Evolutionary conservation across 2,888 invertebrate species (phyloP), one percentile per base, ranked within the genome.

Genomic region (Meiosimyza decipiens): DNA sequence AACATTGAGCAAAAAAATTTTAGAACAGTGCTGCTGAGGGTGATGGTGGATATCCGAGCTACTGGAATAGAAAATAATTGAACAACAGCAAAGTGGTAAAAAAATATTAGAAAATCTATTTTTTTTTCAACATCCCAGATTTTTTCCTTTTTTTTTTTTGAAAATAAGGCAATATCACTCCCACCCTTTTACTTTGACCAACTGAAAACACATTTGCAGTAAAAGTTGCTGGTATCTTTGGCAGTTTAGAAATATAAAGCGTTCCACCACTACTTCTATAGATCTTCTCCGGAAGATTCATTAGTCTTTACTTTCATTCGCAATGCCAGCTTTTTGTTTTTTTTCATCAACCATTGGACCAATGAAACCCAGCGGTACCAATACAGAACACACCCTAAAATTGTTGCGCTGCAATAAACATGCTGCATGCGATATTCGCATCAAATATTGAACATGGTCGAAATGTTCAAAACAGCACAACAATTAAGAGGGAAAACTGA

Each of bases 401-500:
- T 28, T 28, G 57, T 28, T 57, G 57, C 57, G 57, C 22, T 57
- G 57, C 57, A 57, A 57, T 57, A 28, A 57, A 57, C 57, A 57
- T 16, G 57, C 57, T 57, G 57, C 63, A 63, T 49, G 63, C 40
- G 18, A 63, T 47, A 16, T 15, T 15, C 40, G 54, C 12, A 18
- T 40, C 40, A 18, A 40, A 18, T 49, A 66, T 40, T 52, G 52
- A 33, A 11, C 33, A 52, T 55, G 18, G 55, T 6, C 67, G 49
- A 55, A 55, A 13, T 22, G 47, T n/a, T 7, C 6, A 9, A 66
- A 33, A 55, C 66, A n/a, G 15, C 11, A 64, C 16, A 50, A 64
- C 28, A 3, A 40, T 40, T 40, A 40, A 40, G 40, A 40, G 40
- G 15, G 1, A 28, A 33, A 22, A 28, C 33, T 28, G 3, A 11